Percentiles rank a stretch among this genome's conserved stretches.
These are phyloP conservation scores for Neoniphon sammara DNA, from an alignment of 2,797 vertebrate species.

Conservation along the genomic window DNA sequence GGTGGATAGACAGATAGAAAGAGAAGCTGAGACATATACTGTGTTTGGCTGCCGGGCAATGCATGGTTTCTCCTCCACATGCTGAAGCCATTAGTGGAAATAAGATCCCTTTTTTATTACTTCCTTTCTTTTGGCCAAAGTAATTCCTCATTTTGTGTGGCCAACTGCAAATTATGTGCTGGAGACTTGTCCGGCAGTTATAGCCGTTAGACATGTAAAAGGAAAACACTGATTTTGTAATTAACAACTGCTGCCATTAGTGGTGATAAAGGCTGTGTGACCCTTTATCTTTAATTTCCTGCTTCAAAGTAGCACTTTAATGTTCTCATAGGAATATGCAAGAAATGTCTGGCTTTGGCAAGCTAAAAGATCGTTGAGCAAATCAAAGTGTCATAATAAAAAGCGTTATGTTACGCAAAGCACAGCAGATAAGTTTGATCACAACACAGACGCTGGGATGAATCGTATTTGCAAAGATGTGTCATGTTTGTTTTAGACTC, in stretches of 20 bases:
- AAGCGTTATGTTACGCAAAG: slow-evolving; percentile 2
- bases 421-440: not conserved
- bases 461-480: not conserved
- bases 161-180: slow-evolving; percentile 63
- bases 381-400: slow-evolving; percentile 6
- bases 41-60: slow-evolving; percentile 55
- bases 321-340: not conserved
- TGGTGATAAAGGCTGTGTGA: slow-evolving; percentile 31
- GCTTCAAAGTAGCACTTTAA: slow-evolving; percentile 21
- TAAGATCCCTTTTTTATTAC: slow-evolving; percentile 69
- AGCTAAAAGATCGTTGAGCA: not conserved
- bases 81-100: slow-evolving; percentile 72
- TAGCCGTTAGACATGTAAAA: slow-evolving; percentile 38
- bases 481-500: slow-evolving; percentile 12
- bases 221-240: slow-evolving; percentile 51
- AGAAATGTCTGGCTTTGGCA: slow-evolving; percentile 15
- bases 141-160: slow-evolving; percentile 69
- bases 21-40: slow-evolving; percentile 36
- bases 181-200: slow-evolving; percentile 53
- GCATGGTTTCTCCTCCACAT: slow-evolving; percentile 65
- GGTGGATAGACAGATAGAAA: slow-evolving; percentile 62
- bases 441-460: not conserved
- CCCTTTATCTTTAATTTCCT: slow-evolving; percentile 44
- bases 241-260: slow-evolving; percentile 44
- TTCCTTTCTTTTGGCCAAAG: slow-evolving; percentile 69